Conservation (phyloP, 2,888 invertebrate species). For the Neoascia interrupta region DNA sequence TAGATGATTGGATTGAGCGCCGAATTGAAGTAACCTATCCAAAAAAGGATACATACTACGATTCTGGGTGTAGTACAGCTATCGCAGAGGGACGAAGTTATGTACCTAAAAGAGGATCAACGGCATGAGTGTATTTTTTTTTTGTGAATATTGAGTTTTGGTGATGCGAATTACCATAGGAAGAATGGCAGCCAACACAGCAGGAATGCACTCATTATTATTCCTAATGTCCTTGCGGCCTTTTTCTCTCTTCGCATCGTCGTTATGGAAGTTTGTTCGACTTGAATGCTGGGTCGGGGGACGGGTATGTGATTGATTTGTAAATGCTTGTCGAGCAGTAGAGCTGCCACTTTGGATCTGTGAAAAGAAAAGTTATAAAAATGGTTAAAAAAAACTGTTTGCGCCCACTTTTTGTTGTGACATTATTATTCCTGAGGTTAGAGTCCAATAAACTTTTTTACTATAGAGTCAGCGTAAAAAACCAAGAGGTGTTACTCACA, state of each 20-base stretch:
- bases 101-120: slow-evolving; percentile 84
- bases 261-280: slow-evolving; percentile 88
- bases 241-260: slow-evolving; percentile 94
- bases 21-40: slow-evolving; percentile 99
- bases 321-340: slow-evolving; percentile 91
- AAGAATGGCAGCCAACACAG: slow-evolving; percentile 98
- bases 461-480: too few relatives aligned
- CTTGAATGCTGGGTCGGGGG: slow-evolving; percentile 84
- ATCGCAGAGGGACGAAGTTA: slow-evolving; percentile 88
- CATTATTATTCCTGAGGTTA: too few relatives aligned
- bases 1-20: slow-evolving; percentile 98
- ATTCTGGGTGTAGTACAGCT: slow-evolving; percentile 90
- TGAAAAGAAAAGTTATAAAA: too few relatives aligned
- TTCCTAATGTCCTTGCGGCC: slow-evolving; percentile 95
- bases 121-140: not conserved
- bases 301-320: slow-evolving; percentile 94
- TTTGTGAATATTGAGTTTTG: not conserved
- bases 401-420: too few relatives aligned
- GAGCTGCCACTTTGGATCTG: slow-evolving; percentile 93
- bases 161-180: slow-evolving; percentile 84
- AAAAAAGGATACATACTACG: slow-evolving; percentile 94
- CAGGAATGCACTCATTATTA: slow-evolving; percentile 97
- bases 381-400: too few relatives aligned
- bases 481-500: too few relatives aligned
- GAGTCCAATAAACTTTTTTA: too few relatives aligned